A percentile compares a stretch with the other conserved stretches of the same genome.
phyloP scores from a whole-genome alignment of 2,888 invertebrate genomes.

The Ditula angustiorana region DNA sequence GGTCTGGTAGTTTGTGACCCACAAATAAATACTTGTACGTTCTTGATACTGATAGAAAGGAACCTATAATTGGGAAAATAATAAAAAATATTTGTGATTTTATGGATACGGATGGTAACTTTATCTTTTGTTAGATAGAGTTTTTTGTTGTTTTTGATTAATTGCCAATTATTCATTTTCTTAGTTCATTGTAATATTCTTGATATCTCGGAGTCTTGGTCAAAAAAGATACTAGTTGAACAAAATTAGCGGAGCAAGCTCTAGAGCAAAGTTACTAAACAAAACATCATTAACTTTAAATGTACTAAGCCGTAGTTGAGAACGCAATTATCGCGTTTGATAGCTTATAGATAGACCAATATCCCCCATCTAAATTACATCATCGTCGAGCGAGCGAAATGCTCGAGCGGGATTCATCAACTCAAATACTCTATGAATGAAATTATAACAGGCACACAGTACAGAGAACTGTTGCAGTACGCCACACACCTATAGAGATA shows the following conservation, averaged over 20 bases:
- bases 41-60: too few relatives aligned
- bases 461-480: neutral
- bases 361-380: slow-evolving; percentile 19
- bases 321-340: neutral
- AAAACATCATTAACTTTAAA: too few relatives aligned
- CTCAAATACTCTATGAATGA: slow-evolving; percentile 23
- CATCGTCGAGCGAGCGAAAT: slow-evolving; percentile 15
- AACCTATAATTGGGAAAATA: too few relatives aligned
- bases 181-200: too few relatives aligned
- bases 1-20: too few relatives aligned
- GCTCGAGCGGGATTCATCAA: slow-evolving; percentile 4
- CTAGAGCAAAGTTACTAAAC: neutral
- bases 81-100: too few relatives aligned
- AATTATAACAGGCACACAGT: slow-evolving; percentile 16
- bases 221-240: neutral
- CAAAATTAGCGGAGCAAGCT: neutral
- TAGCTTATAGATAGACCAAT: neutral
- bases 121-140: too few relatives aligned
- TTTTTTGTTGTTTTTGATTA: too few relatives aligned
- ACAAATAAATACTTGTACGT: too few relatives aligned
- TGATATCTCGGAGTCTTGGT: too few relatives aligned
- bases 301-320: neutral
- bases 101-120: too few relatives aligned
- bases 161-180: too few relatives aligned
- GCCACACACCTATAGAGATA: neutral